Evolutionary conservation across 2,888 invertebrate genomes (phyloP).

Genomic region (Gymnocheta viridis): DNA sequence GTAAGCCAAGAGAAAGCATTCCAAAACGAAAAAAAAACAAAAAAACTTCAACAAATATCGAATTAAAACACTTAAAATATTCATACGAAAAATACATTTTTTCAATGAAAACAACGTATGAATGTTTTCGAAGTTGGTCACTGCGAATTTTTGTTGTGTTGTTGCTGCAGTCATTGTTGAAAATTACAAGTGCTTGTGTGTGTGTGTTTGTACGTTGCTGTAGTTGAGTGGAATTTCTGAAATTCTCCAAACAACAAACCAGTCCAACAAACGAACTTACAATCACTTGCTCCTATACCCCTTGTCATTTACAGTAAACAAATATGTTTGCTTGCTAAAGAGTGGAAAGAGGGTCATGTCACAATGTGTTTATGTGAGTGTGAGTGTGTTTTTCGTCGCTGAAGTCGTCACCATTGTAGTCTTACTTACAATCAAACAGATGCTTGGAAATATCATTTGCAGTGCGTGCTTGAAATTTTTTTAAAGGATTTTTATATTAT

Average conservation of each 20-base stretch:
- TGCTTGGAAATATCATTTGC: slow-evolving; percentile 70
- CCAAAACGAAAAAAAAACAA: slow-evolving; percentile 8
- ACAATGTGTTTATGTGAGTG: slow-evolving; percentile 40
- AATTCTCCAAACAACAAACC: slow-evolving; percentile 9
- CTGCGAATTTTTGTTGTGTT: neutral
- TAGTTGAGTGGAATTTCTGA: slow-evolving; percentile 33
- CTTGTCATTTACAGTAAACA: slow-evolving; percentile 46
- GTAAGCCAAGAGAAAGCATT: slow-evolving; percentile 44
- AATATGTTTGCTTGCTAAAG: neutral
- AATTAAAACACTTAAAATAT: slow-evolving; percentile 54
- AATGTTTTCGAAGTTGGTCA: slow-evolving; percentile 60
- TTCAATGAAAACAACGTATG: slow-evolving; percentile 41
- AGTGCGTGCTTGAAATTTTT: slow-evolving; percentile 70
- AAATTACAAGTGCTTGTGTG: neutral
- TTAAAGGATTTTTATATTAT: slow-evolving; percentile 71
- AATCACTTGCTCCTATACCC: slow-evolving; percentile 23
- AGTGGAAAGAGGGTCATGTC: neutral
- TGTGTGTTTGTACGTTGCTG: neutral
- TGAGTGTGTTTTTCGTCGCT: neutral
- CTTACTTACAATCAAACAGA: slow-evolving; percentile 37
- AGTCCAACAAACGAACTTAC: slow-evolving; percentile 14
- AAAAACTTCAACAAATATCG: slow-evolving; percentile 9
- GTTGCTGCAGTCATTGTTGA: slow-evolving; percentile 19
- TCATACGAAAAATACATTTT: slow-evolving; percentile 53
- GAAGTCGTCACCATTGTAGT: slow-evolving; percentile 8